Evolutionary conservation across 2,888 invertebrate genomes (phyloP), one percentile per base, ranked within the genome.

Genomic region (Pseudococcus jackbeardsleyi): DNA sequence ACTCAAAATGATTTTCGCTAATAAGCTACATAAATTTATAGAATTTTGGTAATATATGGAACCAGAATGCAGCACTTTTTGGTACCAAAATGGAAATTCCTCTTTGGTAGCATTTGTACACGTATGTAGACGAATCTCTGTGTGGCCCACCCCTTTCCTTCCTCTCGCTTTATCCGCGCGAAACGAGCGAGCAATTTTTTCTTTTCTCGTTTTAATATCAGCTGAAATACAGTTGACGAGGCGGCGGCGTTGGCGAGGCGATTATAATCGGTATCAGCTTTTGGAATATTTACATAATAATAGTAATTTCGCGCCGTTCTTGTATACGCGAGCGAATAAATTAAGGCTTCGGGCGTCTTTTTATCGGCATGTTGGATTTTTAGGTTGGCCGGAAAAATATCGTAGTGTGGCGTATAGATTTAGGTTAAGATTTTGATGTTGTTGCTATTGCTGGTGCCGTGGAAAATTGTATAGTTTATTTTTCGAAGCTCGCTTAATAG

Each of bases 201-300:
- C 59, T n/a, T 59, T 59, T 33, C 59, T 59, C 59, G 19, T 59
- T 59, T 19, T 59, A 19, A 50, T 50, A 50, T 33, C 1, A 9
- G 50, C 4, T 50, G 50, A 50, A 50, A 33, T 33, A n/a, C 15
- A 17, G 50, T 50, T 50, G 50, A 50, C 50, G 50, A 17, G 17
- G 50, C 26, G 26, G 26, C 3, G 26, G 26, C 26, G 26, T 33
- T 33, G 26, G 50, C 50, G 17, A 17, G 50, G 50, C 50, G 68
- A 33, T 72, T 72, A 72, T 72, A 72, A 72, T 72, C 68, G 22
- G 68, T 72, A 72, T 72, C 68, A 72, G 68, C 68, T 72, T 72
- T 72, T 72, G 68, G 68, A 33, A 26, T 79, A 79, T 79, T 79
- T 79, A 79, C 79, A 79, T 79, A 79, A 79, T 79, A 79, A 79